phyloP scores from a whole-genome alignment of 2,113 vertebrate species.

The Siniperca knerii region DNA sequence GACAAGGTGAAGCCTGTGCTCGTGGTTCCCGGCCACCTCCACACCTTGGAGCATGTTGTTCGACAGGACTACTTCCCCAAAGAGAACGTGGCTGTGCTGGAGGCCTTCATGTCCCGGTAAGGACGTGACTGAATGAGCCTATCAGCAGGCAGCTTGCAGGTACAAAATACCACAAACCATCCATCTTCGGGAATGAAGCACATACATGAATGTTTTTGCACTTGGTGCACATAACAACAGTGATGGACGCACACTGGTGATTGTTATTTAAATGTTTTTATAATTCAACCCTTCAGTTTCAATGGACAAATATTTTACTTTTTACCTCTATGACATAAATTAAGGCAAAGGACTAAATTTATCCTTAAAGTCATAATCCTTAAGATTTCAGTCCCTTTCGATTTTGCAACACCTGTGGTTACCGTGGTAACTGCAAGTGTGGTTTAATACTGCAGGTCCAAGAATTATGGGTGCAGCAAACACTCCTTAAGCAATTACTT shows the following conservation, averaged over 20 bases:
- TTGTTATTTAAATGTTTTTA: not conserved
- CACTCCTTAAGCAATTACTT: too few relatives aligned
- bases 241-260: constrained; percentile 1
- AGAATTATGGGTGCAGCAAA: too few relatives aligned
- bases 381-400: not conserved
- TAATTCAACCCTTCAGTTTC: not conserved
- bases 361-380: not conserved
- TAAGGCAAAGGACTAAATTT: not conserved
- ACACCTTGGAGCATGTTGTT: constrained; percentile 91
- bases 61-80: constrained; percentile 96
- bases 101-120: constrained; percentile 95
- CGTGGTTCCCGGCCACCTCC: constrained; percentile 91
- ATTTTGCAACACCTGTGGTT: too few relatives aligned
- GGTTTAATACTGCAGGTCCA: too few relatives aligned
- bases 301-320: not conserved
- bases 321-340: not conserved
- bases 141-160: constrained; percentile 67
- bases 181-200: constrained; percentile 23
- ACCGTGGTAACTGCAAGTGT: too few relatives aligned
- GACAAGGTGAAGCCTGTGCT: constrained; percentile 92
- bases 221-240: not conserved
- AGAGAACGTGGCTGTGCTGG: constrained; percentile 87
- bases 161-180: constrained; percentile 47
- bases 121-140: constrained; percentile 76
- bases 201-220: constrained; percentile 18